phyloP scores from a whole-genome alignment of 2,797 vertebrate species.

The Arvicola amphibius region DNA sequence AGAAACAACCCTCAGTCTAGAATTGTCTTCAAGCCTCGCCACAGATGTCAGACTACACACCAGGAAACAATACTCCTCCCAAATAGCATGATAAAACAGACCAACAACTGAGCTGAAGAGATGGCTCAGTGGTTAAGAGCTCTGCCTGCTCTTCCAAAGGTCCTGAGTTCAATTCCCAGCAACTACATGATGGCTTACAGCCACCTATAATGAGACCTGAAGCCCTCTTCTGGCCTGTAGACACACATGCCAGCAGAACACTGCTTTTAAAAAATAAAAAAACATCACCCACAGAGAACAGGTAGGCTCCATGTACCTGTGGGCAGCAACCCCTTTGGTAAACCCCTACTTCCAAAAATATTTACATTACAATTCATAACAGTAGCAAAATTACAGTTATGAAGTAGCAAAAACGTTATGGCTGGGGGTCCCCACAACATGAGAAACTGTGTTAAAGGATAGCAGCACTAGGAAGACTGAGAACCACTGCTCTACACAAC shows the following conservation, averaged over 20 bases:
- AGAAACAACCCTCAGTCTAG: background rate
- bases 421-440: background rate
- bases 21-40: background rate
- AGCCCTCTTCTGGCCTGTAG: no score
- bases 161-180: no score
- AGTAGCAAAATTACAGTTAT: background rate
- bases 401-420: background rate
- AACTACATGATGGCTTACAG: no score
- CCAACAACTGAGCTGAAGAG: background rate
- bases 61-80: background rate
- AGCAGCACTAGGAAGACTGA: background rate
- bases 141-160: no score
- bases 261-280: no score
- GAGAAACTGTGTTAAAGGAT: background rate
- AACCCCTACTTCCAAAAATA: background rate
- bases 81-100: background rate
- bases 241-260: no score
- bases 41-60: background rate
- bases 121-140: no score
- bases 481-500: background rate
- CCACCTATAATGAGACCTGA: no score
- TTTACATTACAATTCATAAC: background rate
- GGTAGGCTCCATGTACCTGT: background rate
- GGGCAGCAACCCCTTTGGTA: background rate
- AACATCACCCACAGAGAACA: background rate